Conservation (phyloP, 2,113 vertebrate genomes). For the Micromys minutus region DNA sequence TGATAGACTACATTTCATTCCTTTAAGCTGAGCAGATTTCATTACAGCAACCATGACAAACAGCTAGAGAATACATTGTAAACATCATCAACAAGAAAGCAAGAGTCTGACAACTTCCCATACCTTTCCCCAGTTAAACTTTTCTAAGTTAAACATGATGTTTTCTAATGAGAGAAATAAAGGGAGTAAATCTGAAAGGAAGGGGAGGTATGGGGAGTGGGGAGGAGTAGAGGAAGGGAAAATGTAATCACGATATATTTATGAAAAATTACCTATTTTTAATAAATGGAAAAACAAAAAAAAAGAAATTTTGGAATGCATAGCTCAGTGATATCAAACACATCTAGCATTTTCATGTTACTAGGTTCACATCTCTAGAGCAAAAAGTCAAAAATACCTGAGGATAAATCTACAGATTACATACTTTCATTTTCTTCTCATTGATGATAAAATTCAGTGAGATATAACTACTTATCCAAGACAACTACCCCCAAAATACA, state of each 20-base stretch:
- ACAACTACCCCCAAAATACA: not conserved
- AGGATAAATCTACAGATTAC: not conserved
- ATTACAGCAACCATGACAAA: too few relatives aligned
- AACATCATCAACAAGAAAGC: too few relatives aligned
- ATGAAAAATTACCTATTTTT: not conserved
- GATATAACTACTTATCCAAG: not conserved
- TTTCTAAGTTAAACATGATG: too few relatives aligned
- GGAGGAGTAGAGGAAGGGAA: not conserved
- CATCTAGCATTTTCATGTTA: not conserved
- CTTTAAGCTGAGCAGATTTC: too few relatives aligned
- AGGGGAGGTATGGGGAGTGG: too few relatives aligned
- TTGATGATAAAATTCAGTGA: constrained; percentile 4
- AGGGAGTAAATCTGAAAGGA: not conserved
- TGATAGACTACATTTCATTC: too few relatives aligned
- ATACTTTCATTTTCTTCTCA: constrained; percentile 12
- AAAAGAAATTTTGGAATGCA: not conserved
- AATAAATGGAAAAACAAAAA: not conserved
- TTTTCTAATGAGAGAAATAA: not conserved
- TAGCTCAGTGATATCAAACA: not conserved
- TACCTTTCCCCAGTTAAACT: too few relatives aligned
- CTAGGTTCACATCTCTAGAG: not conserved
- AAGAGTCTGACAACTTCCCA: too few relatives aligned
- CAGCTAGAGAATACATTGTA: too few relatives aligned
- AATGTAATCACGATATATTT: not conserved
- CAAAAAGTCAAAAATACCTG: not conserved